phyloP scores from a whole-genome alignment of 2,888 invertebrate genomes.

The Trichopoda pennipes region DNA sequence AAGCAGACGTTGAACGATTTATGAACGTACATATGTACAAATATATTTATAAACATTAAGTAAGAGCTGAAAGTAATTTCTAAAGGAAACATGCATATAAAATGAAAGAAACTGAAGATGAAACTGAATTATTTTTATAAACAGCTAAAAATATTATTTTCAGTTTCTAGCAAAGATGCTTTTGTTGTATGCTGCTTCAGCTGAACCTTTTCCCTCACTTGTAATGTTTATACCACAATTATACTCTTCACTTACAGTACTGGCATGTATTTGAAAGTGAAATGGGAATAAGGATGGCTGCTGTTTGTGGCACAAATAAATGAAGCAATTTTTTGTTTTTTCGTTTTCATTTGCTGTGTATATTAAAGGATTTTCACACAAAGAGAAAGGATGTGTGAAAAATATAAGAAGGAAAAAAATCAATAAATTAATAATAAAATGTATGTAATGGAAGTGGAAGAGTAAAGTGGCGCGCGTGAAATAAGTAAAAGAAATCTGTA shows the following conservation, averaged over 20 bases:
- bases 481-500: neutral
- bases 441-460: neutral
- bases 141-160: slow-evolving; percentile 15
- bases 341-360: slow-evolving; percentile 2
- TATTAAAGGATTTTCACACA: slow-evolving; percentile 51
- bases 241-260: slow-evolving; percentile 15
- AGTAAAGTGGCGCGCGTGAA: neutral
- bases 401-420: slow-evolving; percentile 33
- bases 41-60: slow-evolving; percentile 20
- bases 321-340: slow-evolving; percentile 39
- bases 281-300: neutral
- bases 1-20: slow-evolving; percentile 19
- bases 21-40: neutral
- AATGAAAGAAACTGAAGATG: neutral
- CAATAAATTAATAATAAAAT: slow-evolving; percentile 45
- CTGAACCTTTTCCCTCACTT: slow-evolving; percentile 26
- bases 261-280: neutral
- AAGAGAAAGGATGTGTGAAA: slow-evolving; percentile 33
- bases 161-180: slow-evolving; percentile 29
- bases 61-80: slow-evolving; percentile 21
- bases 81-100: neutral
- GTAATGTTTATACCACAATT: too few relatives aligned
- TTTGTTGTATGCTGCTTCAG: slow-evolving; percentile 40
- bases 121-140: neutral
- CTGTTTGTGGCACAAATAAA: slow-evolving; percentile 41